Conservation (phyloP, 2,113 vertebrate species). For the Cnemophilus loriae region DNA sequence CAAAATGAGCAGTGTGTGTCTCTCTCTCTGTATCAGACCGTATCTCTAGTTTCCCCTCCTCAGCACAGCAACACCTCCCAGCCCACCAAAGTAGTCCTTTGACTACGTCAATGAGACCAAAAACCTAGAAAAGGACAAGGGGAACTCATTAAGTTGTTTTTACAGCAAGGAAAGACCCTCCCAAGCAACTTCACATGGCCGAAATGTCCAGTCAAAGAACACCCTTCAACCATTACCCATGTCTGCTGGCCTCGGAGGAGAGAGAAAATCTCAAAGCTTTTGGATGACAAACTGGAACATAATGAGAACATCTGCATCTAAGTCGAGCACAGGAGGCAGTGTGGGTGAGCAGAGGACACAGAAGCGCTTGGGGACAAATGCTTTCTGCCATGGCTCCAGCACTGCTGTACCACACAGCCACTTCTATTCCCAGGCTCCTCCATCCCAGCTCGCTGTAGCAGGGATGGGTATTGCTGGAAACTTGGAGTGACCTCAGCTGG, state of each 20-base stretch:
- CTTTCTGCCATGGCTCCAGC: background rate
- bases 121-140: background rate
- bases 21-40: background rate
- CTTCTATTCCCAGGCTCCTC: background rate
- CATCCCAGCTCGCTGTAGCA: background rate
- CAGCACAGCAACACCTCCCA: background rate
- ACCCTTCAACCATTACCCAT: background rate
- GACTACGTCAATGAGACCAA: background rate
- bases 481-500: background rate
- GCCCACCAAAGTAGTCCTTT: background rate
- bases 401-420: background rate
- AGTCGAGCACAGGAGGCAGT: accelerated
- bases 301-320: background rate
- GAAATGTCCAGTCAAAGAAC: background rate
- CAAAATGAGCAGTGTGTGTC: background rate
- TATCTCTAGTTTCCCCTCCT: background rate
- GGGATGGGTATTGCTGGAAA: background rate
- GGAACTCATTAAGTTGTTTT: background rate
- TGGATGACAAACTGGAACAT: background rate
- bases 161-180: background rate
- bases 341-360: background rate
- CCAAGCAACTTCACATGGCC: background rate
- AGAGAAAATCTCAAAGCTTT: background rate
- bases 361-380: background rate
- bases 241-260: background rate